phyloP scores from a whole-genome alignment of 1,140 invertebrate genomes.

The Drosophila lacertosa region DNA sequence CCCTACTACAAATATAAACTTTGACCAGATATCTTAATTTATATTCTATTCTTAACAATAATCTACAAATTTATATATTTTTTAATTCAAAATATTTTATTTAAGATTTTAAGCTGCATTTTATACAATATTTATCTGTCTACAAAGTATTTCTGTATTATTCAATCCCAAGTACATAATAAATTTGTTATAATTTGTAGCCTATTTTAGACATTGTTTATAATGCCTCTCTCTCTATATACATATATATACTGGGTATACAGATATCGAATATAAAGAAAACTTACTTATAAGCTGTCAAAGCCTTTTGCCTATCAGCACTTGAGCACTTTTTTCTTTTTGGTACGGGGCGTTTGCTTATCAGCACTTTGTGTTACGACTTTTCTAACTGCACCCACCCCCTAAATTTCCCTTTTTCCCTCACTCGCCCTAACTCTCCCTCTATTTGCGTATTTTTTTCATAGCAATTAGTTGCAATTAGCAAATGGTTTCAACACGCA shows the following conservation, averaged over 20 bases:
- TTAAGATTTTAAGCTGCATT: too few species aligned
- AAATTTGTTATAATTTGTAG: too few species aligned
- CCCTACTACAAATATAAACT: slow-evolving; percentile 2
- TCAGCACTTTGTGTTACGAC: slow-evolving; percentile 19
- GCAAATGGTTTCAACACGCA: slow-evolving; percentile 30
- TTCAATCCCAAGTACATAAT: too few species aligned
- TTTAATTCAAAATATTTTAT: too few species aligned
- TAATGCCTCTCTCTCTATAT: too few species aligned
- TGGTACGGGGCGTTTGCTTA: slow-evolving; percentile 18
- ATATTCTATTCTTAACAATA: too few species aligned
- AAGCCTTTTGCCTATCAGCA: slow-evolving; percentile 33
- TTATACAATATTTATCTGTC: too few species aligned
- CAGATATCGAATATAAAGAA: slow-evolving; percentile 19
- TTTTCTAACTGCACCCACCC: background rate
- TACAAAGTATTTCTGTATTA: too few species aligned
- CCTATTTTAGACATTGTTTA: too few species aligned
- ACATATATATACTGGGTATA: background rate
- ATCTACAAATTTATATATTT: too few species aligned
- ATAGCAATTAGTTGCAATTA: slow-evolving; percentile 34
- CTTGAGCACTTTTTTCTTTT: slow-evolving; percentile 21
- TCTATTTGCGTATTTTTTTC: background rate
- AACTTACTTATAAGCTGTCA: slow-evolving; percentile 36
- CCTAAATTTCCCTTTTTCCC: background rate
- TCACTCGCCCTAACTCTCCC: background rate
- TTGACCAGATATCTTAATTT: slow-evolving; percentile 23